phyloP scores from a whole-genome alignment of 2,113 vertebrate genomes.

The Perccottus glenii region DNA sequence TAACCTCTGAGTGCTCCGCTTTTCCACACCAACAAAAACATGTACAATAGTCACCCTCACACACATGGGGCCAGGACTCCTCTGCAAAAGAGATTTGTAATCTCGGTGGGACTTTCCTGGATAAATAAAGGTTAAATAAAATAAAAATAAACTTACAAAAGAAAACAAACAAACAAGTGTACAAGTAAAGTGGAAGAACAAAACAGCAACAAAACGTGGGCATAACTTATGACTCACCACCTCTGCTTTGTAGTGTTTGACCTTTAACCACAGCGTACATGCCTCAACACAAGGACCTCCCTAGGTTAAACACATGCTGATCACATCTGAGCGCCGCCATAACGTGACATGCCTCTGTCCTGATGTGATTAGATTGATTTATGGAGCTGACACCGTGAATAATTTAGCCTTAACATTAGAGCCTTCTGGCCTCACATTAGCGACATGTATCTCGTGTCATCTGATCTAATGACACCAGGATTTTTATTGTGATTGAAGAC shows the following conservation, averaged over 20 bases:
- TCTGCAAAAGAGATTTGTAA: too few species aligned
- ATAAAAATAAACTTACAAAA: too few species aligned
- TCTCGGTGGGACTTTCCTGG: too few species aligned
- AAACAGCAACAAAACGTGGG: too few species aligned
- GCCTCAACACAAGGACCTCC: neutral
- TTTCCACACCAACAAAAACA: too few species aligned
- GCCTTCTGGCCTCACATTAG: neutral
- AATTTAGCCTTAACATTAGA: neutral
- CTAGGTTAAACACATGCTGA: conserved; percentile 2
- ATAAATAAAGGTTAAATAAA: too few species aligned
- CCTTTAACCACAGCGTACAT: neutral
- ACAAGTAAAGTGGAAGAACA: too few species aligned
- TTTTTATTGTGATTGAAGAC: neutral
- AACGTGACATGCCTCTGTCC: neutral
- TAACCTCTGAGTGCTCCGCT: too few species aligned
- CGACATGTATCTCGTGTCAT: neutral
- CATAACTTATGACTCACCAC: neutral
- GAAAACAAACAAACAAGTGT: too few species aligned
- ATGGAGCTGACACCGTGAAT: conserved; percentile 6
- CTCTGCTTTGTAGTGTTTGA: neutral
- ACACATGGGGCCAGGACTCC: too few species aligned
- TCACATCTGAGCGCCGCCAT: neutral
- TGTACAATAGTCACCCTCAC: too few species aligned
- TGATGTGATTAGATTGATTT: neutral
- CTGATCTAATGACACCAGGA: too few species aligned